phyloP scores from a whole-genome alignment of 2,888 invertebrate genomes.

The Euclidia mi region DNA sequence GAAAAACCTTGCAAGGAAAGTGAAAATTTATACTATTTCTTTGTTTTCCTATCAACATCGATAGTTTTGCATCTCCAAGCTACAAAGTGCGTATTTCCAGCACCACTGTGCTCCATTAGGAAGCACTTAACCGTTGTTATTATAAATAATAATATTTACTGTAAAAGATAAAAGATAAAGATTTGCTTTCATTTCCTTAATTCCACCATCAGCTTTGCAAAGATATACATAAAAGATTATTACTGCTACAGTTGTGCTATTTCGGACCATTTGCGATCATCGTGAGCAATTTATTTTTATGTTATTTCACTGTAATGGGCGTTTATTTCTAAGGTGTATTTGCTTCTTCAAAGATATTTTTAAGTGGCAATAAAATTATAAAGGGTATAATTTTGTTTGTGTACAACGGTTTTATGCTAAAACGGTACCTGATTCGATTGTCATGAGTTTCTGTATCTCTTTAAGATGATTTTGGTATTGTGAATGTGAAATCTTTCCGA shows the following conservation, averaged over 20 bases:
- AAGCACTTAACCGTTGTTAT: background rate
- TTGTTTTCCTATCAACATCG: too few species aligned
- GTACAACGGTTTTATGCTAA: background rate
- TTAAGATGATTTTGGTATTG: too few species aligned
- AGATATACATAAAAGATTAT: conserved; percentile 34
- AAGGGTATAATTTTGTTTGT: conserved; percentile 2
- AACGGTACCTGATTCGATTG: too few species aligned
- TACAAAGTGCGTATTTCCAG: too few species aligned
- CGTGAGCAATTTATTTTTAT: conserved; percentile 14
- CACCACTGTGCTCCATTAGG: too few species aligned
- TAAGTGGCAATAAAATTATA: conserved; percentile 2
- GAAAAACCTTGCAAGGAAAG: too few species aligned
- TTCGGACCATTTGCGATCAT: conserved; percentile 32
- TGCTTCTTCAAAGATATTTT: background rate
- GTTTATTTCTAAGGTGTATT: conserved; percentile 8
- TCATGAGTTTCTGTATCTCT: too few species aligned
- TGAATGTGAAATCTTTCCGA: too few species aligned
- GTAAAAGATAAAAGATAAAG: conserved; percentile 8
- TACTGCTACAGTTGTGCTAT: conserved; percentile 16
- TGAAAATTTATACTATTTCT: too few species aligned
- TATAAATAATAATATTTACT: conserved; percentile 1
- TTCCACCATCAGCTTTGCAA: conserved; percentile 10
- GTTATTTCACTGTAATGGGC: conserved; percentile 3
- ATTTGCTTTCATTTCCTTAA: conserved; percentile 13
- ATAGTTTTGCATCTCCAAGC: too few species aligned